Base-by-base conservation (phyloP, 1,140 invertebrate species). In the Drosophila pectinifera region DNA sequence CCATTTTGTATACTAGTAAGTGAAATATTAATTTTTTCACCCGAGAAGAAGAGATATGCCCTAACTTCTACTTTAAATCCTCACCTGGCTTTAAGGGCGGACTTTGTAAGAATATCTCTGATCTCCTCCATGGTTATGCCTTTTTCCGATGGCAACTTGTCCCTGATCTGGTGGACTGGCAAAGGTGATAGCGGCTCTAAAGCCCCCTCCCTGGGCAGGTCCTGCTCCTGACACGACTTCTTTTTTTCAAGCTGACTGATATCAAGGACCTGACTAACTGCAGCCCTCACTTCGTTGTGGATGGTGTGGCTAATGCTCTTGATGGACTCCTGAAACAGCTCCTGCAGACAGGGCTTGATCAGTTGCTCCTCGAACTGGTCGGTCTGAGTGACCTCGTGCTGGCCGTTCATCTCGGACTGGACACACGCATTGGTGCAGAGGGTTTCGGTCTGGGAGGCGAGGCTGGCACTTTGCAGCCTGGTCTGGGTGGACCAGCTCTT, bases 251-350 rank as follows among this genome's bases (percentile, higher is more conserved):
- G 7, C 13, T 51, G 2, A 1, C 14, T 53, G 5, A 67, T 3
- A 7, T 76, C 72, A 8, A 34, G 10, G n/a, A 75, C 22, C 20
- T 75, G 45, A 20, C 74, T 76, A 8, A 76, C 18, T 4, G 45
- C 34, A 7, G 41, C 11, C 5, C 75, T 14, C 3, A 75, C 46
- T 16, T 53, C 53, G 36, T 13, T 24, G 34, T 65, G 46, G 1
- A 76, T 65, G 1, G 67, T 20, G 3, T 41, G 34, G 16, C 20
- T 65, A 10, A 77, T 72, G 4, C 20, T 13, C 7, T 16, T 54
- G 6, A 76, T n/a, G 0, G 59, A 58, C 0, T 20, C 14, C 4
- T 77, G 20, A 5, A 86, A 46, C 34, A 77, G 31, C 1, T 53
- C 10, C 11, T 55, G 22, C 0, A 75, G 5, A 14, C 28, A 28